phyloP scores from a whole-genome alignment of 2,888 invertebrate species.

The Ennomos quercinarius region DNA sequence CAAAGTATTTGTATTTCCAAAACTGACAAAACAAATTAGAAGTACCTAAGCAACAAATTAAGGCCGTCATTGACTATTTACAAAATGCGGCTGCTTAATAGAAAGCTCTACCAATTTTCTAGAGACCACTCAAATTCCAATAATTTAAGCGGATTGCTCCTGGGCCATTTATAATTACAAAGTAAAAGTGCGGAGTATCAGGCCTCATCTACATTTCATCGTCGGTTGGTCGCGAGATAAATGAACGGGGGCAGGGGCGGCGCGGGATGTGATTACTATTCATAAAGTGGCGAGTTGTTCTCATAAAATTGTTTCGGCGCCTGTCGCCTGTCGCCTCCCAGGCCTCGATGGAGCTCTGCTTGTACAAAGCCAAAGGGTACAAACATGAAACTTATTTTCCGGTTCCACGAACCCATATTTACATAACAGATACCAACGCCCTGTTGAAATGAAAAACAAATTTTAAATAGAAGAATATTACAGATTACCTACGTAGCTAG shows the following conservation, averaged over 20 bases:
- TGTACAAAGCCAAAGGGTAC: slow-evolving; percentile 55
- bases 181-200: slow-evolving; percentile 65
- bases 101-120: slow-evolving; percentile 25
- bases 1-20: slow-evolving; percentile 23
- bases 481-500: too few species aligned
- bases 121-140: slow-evolving; percentile 35
- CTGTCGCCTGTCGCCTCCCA: slow-evolving; percentile 25
- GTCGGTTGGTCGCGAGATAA: slow-evolving; percentile 64
- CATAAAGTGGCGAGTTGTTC: slow-evolving; percentile 67
- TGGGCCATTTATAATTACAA: slow-evolving; percentile 58
- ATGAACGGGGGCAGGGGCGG: slow-evolving; percentile 61
- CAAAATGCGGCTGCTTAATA: slow-evolving; percentile 10
- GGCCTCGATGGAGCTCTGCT: slow-evolving; percentile 43
- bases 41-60: slow-evolving; percentile 26
- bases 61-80: slow-evolving; percentile 28
- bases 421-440: slow-evolving; percentile 59
- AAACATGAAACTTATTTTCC: slow-evolving; percentile 67
- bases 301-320: slow-evolving; percentile 60
- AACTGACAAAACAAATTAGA: slow-evolving; percentile 27
- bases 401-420: slow-evolving; percentile 63
- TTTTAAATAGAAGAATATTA: slow-evolving; percentile 34
- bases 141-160: slow-evolving; percentile 53
- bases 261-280: slow-evolving; percentile 72
- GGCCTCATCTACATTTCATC: slow-evolving; percentile 75
- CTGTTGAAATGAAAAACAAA: slow-evolving; percentile 47